Percentiles rank a stretch among this genome's conserved stretches.
Conservation (phyloP, 2,888 invertebrate species). For the Tipula lateralis region DNA sequence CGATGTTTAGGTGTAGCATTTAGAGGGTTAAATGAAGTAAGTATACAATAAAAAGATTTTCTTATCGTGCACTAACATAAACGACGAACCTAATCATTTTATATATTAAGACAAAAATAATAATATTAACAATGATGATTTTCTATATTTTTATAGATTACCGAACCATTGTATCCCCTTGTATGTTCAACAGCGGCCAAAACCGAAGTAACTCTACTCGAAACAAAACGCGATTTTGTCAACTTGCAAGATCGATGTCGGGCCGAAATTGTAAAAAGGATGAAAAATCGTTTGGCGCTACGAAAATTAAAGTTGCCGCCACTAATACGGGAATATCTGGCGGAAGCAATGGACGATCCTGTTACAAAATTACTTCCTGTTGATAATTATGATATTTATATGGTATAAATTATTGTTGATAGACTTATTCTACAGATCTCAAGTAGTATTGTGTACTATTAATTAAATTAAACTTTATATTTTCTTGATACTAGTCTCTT, state of each 20-base stretch:
- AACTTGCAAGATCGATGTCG: conserved; percentile 65
- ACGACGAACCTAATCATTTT: neutral
- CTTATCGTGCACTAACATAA: no score
- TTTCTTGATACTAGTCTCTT: neutral
- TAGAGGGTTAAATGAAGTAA: conserved; percentile 55
- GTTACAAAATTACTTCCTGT: conserved; percentile 44
- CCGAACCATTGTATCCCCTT: conserved; percentile 62
- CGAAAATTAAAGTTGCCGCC: conserved; percentile 56
- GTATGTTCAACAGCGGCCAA: conserved; percentile 70
- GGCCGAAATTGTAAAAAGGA: conserved; percentile 56
- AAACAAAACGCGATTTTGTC: conserved; percentile 58
- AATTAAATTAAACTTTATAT: neutral
- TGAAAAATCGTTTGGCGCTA: conserved; percentile 52
- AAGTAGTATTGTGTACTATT: neutral
- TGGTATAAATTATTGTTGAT: neutral
- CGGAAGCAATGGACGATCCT: conserved; percentile 52
- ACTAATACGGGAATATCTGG: conserved; percentile 55
- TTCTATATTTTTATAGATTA: conserved; percentile 42
- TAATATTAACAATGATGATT: no score
- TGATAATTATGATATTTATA: conserved; percentile 46
- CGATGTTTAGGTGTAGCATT: conserved; percentile 66
- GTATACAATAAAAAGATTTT: neutral
- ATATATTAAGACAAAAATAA: neutral
- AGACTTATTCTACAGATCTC: neutral
- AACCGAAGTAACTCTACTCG: conserved; percentile 64